phyloP scores from a whole-genome alignment of 1,140 invertebrate species.

The Papilio machaon region DNA sequence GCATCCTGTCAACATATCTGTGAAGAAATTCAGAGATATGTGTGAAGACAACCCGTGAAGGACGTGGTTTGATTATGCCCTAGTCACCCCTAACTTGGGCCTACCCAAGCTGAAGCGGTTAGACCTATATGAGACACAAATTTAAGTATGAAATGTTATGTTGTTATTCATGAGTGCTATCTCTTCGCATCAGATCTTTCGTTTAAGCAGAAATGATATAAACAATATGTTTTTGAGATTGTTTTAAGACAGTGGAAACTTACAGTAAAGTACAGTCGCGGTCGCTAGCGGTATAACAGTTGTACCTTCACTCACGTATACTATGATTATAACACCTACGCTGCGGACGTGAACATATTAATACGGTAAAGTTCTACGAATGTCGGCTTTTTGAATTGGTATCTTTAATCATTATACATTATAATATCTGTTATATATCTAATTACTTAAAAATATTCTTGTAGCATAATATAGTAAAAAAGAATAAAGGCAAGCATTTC shows the following conservation, averaged over 20 bases:
- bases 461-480: too few relatives aligned
- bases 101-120: too few relatives aligned
- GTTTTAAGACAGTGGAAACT: not conserved
- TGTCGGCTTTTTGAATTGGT: constrained; percentile 4
- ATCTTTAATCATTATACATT: not conserved
- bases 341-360: constrained; percentile 14
- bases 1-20: too few relatives aligned
- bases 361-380: not conserved
- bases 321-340: constrained; percentile 32
- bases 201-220: too few relatives aligned
- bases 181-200: too few relatives aligned
- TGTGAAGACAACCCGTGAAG: too few relatives aligned
- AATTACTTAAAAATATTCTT: not conserved
- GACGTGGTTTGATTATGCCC: too few relatives aligned
- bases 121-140: too few relatives aligned
- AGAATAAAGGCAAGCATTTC: too few relatives aligned
- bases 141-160: too few relatives aligned
- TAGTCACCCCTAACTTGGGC: too few relatives aligned
- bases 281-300: not conserved
- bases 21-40: too few relatives aligned
- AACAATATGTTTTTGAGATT: not conserved
- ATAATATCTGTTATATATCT: not conserved
- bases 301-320: constrained; percentile 28
- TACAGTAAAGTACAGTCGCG: not conserved
- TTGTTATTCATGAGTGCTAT: not conserved